Conservation (phyloP, 2,888 invertebrate genomes). For the Acheta domesticus region DNA sequence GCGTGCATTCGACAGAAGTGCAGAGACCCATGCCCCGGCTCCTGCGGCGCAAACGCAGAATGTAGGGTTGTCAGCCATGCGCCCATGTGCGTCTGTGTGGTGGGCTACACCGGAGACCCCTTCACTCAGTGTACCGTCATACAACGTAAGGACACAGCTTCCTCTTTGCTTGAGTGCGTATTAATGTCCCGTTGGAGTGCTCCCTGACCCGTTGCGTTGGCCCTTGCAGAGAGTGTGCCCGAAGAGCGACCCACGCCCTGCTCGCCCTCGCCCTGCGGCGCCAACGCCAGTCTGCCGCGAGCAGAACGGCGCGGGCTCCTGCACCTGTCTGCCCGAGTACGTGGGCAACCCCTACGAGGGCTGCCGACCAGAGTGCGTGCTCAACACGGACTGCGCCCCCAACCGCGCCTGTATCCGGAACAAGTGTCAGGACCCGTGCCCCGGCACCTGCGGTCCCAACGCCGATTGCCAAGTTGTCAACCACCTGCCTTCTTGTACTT, state of each 20-base stretch:
- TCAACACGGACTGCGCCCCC: constrained; percentile 66
- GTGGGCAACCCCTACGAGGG: constrained; percentile 43
- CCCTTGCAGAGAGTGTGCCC: constrained; percentile 32
- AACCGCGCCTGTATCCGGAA: constrained; percentile 71
- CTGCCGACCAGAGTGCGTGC: constrained; percentile 65
- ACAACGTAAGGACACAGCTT: constrained; percentile 23
- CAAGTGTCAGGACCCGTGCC: constrained; percentile 76
- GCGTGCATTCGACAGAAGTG: constrained; percentile 46
- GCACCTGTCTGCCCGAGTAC: constrained; percentile 51
- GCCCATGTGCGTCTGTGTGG: constrained; percentile 44
- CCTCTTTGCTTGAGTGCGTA: neutral
- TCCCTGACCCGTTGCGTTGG: neutral
- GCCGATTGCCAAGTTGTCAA: constrained; percentile 66
- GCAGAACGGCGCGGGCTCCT: constrained; percentile 53
- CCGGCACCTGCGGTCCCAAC: constrained; percentile 68
- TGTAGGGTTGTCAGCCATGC: constrained; percentile 47
- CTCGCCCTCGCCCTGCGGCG: constrained; percentile 39
- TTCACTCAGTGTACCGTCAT: constrained; percentile 41
- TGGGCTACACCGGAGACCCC: constrained; percentile 46
- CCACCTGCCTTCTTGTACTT: constrained; percentile 62
- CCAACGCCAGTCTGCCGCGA: constrained; percentile 42
- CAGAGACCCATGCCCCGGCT: constrained; percentile 45
- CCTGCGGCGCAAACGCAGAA: constrained; percentile 47
- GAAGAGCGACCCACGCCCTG: constrained; percentile 35
- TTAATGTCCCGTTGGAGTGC: neutral